Conservation (phyloP, 2,113 vertebrate genomes). For the Eidolon helvum region DNA sequence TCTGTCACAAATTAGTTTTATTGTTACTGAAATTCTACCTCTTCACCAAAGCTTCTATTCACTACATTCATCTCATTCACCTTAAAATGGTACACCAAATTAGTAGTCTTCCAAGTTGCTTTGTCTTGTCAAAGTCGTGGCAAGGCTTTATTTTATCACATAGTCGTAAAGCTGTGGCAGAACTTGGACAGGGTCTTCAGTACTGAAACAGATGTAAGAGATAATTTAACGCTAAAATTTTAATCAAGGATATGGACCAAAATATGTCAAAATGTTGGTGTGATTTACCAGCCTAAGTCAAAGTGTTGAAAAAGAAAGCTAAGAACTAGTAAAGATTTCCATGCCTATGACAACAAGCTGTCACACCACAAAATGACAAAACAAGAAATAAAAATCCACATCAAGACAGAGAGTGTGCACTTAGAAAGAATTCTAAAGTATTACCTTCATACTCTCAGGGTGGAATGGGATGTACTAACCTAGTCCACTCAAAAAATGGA, state of each 20-base stretch:
- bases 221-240: neutral
- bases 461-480: neutral
- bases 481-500: neutral
- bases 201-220: neutral
- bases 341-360: neutral
- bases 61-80: neutral
- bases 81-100: neutral
- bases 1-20: neutral
- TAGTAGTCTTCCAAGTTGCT: neutral
- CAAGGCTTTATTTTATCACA: neutral
- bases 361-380: neutral
- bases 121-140: neutral
- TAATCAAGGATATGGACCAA: neutral
- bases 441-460: neutral
- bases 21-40: neutral
- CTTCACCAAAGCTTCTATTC: neutral
- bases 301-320: neutral
- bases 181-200: neutral
- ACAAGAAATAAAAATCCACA: neutral
- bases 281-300: neutral
- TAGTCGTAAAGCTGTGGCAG: neutral
- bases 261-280: neutral
- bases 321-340: neutral
- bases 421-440: neutral
- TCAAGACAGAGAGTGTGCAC: accelerated